These are phyloP conservation scores for Stenchaetothrips biformis DNA, from an alignment of 2,888 invertebrate genomes.

Conservation along the genomic window DNA sequence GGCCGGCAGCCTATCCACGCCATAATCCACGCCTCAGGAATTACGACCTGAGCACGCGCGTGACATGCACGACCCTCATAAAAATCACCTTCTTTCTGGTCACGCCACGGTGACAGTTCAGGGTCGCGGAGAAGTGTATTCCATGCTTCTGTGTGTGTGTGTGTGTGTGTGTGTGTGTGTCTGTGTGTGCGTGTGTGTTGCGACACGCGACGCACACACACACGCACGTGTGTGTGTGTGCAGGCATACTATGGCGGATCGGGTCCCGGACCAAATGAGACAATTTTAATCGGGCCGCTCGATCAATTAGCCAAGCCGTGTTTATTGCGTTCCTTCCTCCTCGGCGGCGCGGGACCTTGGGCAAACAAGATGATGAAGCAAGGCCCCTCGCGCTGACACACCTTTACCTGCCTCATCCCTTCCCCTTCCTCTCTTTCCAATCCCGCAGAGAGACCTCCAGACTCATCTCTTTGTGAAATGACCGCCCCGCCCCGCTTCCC, in stretches of 20 bases:
- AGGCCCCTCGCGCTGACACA: neutral
- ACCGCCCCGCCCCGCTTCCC: neutral
- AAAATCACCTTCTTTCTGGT: no score
- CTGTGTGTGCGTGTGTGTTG: no score
- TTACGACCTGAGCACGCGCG: no score
- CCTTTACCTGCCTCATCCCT: neutral
- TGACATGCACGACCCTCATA: no score
- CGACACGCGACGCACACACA: neutral
- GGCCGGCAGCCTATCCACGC: no score
- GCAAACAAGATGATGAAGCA: conserved; percentile 23
- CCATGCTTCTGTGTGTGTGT: no score
- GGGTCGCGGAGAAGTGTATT: no score
- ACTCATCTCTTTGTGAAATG: conserved; percentile 7
- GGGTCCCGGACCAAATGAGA: conserved; percentile 11
- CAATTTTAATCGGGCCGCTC: conserved; percentile 3
- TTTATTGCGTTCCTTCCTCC: no score
- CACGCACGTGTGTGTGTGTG: neutral
- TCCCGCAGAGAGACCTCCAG: neutral
- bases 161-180: no score
- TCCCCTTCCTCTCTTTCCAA: neutral
- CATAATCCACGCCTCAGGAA: no score
- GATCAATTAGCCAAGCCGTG: neutral
- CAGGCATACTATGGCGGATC: neutral
- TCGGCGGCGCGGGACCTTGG: neutral
- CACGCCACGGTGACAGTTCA: no score